These are phyloP conservation scores for Chelmon rostratus DNA, from an alignment of 2,797 vertebrate species.

Conservation along the genomic window DNA sequence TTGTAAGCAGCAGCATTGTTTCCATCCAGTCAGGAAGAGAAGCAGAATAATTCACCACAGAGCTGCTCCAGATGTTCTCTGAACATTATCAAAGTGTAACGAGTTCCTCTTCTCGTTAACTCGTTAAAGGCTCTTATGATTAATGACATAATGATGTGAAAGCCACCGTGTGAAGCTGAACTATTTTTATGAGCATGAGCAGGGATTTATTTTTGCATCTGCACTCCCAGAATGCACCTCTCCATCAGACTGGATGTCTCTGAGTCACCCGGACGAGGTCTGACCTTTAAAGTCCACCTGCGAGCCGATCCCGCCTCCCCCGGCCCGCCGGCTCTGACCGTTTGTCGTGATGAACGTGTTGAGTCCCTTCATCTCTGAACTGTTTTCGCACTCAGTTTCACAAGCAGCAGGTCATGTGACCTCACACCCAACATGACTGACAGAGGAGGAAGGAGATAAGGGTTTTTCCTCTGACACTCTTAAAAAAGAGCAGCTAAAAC, in stretches of 20 bases:
- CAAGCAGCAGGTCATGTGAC: background rate
- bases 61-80: no score
- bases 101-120: no score
- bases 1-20: no score
- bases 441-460: slow-evolving; percentile 14
- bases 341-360: background rate
- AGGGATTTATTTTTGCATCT: slow-evolving; percentile 19
- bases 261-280: background rate
- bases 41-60: no score
- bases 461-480: background rate
- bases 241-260: background rate
- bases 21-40: no score
- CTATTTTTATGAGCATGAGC: slow-evolving; percentile 17
- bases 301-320: background rate
- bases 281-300: background rate
- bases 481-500: background rate
- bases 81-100: no score
- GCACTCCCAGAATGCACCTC: slow-evolving; percentile 37
- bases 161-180: no score
- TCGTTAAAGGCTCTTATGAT: no score
- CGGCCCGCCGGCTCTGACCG: background rate
- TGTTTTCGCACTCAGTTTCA: background rate
- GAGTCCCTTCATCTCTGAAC: background rate
- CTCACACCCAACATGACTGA: background rate
- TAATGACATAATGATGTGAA: no score